Base-by-base conservation (phyloP, 2,797 vertebrate genomes). In the Sparus aurata region DNA sequence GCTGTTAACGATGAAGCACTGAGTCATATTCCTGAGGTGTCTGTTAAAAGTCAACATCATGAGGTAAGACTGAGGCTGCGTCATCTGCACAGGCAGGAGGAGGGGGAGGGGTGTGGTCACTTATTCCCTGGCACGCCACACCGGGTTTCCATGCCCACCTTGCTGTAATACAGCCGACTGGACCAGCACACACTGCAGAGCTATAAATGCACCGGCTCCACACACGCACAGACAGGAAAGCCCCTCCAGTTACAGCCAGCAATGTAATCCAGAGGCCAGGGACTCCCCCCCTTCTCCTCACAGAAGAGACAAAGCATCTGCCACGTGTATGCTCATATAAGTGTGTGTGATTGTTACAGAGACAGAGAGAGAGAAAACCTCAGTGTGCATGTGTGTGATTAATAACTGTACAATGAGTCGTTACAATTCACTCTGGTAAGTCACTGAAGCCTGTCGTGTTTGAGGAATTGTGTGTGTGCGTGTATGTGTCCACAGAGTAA, bases 191-290 rank as follows among this genome's bases (percentile, higher is more conserved):
- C 30, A 60, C 52, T 46, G 73, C 79, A 66, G 49, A 45, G 54
- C 81, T 71, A 59, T 65, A 79, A 75, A 83, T 43, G 34, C 70
- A 69, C 38, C n/a, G 59, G 15, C 52, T 27, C 50, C 46, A 60
- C 60, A 58, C 59, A 71, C 65, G 72, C 30, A 65, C 23, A 66
- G 5, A 69, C 53, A 91, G 88, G 90, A 90, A 91, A 92, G 71
- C 82, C 90, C 88, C 88, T 85, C 54, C 38, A 34, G n/a, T 69
- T 77, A 78, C 12, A 79, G 85, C 89, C 89, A 90, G 78, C 11
- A 58, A 64, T 73, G 72, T 65, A 76, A 80, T 68, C 57, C 57
- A 75, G 63, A 77, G 61, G 62, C 69, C 77, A 79, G 79, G 85
- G 82, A 77, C 80, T 53, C 74, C 49, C 73, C 72, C 49, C 61